Conservation (phyloP, 2,797 vertebrate species). For the Heterohyrax brucei region DNA sequence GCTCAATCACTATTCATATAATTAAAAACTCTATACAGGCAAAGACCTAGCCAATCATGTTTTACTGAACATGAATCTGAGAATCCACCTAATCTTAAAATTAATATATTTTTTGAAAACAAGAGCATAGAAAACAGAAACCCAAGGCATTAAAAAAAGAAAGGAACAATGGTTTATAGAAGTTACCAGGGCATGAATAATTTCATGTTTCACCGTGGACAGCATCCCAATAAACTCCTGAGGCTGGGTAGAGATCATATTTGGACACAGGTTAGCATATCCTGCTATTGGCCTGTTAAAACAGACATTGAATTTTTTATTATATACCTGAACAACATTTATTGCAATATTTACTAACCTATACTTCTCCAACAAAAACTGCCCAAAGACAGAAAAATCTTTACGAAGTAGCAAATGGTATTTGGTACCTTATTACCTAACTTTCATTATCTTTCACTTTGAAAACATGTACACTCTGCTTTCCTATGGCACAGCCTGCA, state of each 20-base stretch:
- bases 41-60: slow-evolving; percentile 49
- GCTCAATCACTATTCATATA: background rate
- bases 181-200: slow-evolving; percentile 97
- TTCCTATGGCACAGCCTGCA: background rate
- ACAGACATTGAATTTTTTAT: slow-evolving; percentile 78
- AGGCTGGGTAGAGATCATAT: slow-evolving; percentile 97
- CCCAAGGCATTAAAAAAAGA: background rate
- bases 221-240: slow-evolving; percentile 98
- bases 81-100: slow-evolving; percentile 34
- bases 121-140: slow-evolving; percentile 48
- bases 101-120: slow-evolving; percentile 52
- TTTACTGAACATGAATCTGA: slow-evolving; percentile 45
- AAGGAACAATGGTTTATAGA: background rate
- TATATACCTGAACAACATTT: slow-evolving; percentile 61
- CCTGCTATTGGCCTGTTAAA: slow-evolving; percentile 96
- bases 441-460: background rate
- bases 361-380: slow-evolving; percentile 66
- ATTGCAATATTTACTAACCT: slow-evolving; percentile 56
- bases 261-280: slow-evolving; percentile 98
- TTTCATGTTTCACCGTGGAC: slow-evolving; percentile 98
- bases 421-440: slow-evolving; percentile 35
- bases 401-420: slow-evolving; percentile 28
- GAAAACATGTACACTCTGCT: background rate
- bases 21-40: slow-evolving; percentile 39
- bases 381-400: slow-evolving; percentile 44